Evolutionary conservation across 1,140 invertebrate species (phyloP).

Genomic region (fruit fly (Drosophila melanogaster)): Release_6_plus_ISO1_MT NT_037436.4:1442001-1442500

Average conservation of each 20-base stretch:
- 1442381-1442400: slow-evolving; percentile 41
- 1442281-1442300: slow-evolving; percentile 72
- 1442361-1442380: slow-evolving; percentile 60
- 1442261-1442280: slow-evolving; percentile 81
- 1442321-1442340: slow-evolving; percentile 19
- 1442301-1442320: slow-evolving; percentile 42
- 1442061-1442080: slow-evolving; percentile 75
- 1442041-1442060: slow-evolving; percentile 64
- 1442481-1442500: slow-evolving; percentile 24
- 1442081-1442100: slow-evolving; percentile 43
- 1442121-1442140: slow-evolving; percentile 82
- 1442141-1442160: slow-evolving; percentile 56
- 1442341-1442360: slow-evolving; percentile 56
- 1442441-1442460: slow-evolving; percentile 17
- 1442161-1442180: slow-evolving; percentile 79
- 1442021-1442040: slow-evolving; percentile 66
- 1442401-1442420: slow-evolving; percentile 34
- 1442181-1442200: slow-evolving; percentile 24
- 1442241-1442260: slow-evolving; percentile 82
- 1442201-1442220: slow-evolving; percentile 26
- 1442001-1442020: slow-evolving; percentile 26
- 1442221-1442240: slow-evolving; percentile 45
- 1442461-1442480: slow-evolving; percentile 56
- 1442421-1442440: slow-evolving; percentile 72
- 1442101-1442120: slow-evolving; percentile 73